Conservation (phyloP, 2,113 vertebrate species). For the Vidua macroura region DNA sequence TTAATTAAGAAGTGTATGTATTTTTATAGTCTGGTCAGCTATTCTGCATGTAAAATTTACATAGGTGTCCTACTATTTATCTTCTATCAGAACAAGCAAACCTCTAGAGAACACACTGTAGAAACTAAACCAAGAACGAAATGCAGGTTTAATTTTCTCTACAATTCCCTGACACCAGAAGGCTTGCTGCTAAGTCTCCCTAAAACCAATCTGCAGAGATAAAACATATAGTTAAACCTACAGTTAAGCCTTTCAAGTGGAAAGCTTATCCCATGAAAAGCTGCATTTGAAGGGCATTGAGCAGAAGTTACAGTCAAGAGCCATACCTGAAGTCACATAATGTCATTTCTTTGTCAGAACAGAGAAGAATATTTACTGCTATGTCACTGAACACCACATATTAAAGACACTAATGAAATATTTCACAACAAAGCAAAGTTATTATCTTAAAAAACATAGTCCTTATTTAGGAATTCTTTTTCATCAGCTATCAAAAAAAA, state of each 20-base stretch:
- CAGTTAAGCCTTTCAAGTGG: neutral
- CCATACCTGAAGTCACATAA: neutral
- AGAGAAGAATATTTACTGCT: neutral
- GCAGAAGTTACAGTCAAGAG: neutral
- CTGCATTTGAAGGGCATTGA: neutral
- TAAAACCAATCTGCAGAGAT: neutral
- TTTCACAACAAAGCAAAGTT: neutral
- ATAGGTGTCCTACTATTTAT: neutral
- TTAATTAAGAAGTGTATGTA: accelerated
- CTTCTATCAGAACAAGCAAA: neutral
- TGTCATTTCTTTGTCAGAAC: neutral
- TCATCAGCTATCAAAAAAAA: neutral
- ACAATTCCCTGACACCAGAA: neutral
- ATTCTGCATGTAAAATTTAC: neutral
- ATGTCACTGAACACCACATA: neutral
- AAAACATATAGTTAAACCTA: neutral
- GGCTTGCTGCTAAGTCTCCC: neutral
- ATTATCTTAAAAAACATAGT: neutral
- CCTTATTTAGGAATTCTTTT: neutral
- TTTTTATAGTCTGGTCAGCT: neutral
- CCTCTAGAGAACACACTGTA: neutral
- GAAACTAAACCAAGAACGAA: neutral
- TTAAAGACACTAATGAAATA: neutral
- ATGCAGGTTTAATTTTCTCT: neutral
- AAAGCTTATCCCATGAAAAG: neutral